Evolutionary conservation across 2,888 invertebrate genomes (phyloP).

Genomic region (Drosophila mulleri): DNA sequence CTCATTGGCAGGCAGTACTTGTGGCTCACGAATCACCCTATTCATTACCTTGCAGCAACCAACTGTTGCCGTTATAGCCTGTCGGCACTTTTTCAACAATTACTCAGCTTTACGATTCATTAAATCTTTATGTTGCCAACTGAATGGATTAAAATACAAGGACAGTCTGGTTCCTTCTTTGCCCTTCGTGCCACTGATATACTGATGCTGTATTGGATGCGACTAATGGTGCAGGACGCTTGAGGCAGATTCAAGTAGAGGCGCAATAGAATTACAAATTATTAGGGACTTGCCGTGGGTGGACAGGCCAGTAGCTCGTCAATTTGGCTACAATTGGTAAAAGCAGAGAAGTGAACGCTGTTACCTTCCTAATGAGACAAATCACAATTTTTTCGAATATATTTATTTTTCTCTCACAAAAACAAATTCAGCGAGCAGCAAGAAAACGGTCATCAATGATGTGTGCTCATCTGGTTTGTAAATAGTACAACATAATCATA

Average conservation of each 20-base stretch:
- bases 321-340: not conserved
- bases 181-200: not conserved
- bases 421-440: not conserved
- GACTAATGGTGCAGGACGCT: slow-evolving; percentile 50
- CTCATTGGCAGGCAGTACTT: slow-evolving; percentile 11
- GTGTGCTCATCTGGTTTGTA: not conserved
- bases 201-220: slow-evolving; percentile 53
- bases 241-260: slow-evolving; percentile 7
- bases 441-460: not conserved
- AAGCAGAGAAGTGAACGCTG: not conserved
- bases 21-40: slow-evolving; percentile 12
- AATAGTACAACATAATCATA: slow-evolving; percentile 14
- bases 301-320: slow-evolving; percentile 55
- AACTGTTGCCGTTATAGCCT: slow-evolving; percentile 59
- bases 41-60: slow-evolving; percentile 30
- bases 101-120: slow-evolving; percentile 80
- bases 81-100: slow-evolving; percentile 63
- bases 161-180: slow-evolving; percentile 11
- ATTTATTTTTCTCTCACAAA: not conserved
- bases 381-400: not conserved
- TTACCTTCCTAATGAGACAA: not conserved
- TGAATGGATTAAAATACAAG: slow-evolving; percentile 71
- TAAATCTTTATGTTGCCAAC: slow-evolving; percentile 71
- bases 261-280: slow-evolving; percentile 40
- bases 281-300: slow-evolving; percentile 16